phyloP scores from a whole-genome alignment of 2,888 invertebrate species.

The Ceraclea dissimilis region DNA sequence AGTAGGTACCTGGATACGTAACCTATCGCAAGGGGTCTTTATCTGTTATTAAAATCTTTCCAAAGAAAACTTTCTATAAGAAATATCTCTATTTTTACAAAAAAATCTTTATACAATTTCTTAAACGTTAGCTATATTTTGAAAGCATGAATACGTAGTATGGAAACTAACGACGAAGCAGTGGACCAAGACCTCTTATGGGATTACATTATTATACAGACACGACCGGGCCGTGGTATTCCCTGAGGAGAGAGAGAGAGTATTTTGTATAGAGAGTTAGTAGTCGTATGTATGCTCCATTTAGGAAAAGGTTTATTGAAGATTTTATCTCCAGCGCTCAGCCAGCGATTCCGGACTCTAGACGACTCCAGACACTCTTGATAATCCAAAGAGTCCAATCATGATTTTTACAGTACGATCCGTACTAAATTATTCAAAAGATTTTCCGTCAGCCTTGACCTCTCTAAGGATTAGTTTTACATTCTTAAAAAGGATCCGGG shows the following conservation, averaged over 20 bases:
- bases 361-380: not conserved
- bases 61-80: not conserved
- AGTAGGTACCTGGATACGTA: no score
- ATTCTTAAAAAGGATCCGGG: no score
- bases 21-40: no score
- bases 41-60: not conserved
- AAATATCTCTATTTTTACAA: not conserved
- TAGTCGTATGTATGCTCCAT: conserved; percentile 1
- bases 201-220: not conserved
- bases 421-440: not conserved
- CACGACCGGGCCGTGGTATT: not conserved
- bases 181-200: conserved; percentile 1
- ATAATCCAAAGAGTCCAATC: conserved; percentile 1
- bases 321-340: conserved; percentile 6
- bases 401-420: not conserved
- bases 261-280: no score
- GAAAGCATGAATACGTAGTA: not conserved
- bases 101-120: not conserved
- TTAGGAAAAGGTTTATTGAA: conserved; percentile 5
- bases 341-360: conserved; percentile 1
- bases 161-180: conserved; percentile 3
- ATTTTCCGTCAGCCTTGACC: no score
- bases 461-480: no score
- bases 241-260: not conserved
- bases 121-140: no score